These are phyloP conservation scores for Epinephelus lanceolatus DNA, from an alignment of 2,113 vertebrate species.

Conservation along the genomic window DNA sequence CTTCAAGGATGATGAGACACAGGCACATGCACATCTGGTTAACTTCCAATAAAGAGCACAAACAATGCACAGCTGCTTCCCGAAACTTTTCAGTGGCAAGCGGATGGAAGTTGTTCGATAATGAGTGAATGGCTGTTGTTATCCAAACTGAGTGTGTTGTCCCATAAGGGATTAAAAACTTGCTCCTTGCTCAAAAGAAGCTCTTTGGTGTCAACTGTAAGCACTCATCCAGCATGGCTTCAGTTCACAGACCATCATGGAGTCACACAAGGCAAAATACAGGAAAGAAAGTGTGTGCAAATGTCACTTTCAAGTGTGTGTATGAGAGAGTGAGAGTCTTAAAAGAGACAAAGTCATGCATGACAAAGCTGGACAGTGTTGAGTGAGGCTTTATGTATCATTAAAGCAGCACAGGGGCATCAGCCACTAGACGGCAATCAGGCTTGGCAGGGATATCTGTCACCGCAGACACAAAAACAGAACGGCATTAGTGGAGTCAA, in stretches of 20 bases:
- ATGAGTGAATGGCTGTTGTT: background rate
- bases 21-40: background rate
- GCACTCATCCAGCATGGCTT: background rate
- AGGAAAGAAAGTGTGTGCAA: background rate
- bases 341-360: slow-evolving; percentile 28
- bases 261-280: background rate
- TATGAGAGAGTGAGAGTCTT: slow-evolving; percentile 12
- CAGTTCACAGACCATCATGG: background rate
- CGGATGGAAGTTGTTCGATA: background rate
- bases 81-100: background rate
- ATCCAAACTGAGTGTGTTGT: background rate
- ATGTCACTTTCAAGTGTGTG: background rate
- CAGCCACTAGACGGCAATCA: slow-evolving; percentile 48
- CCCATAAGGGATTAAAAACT: background rate
- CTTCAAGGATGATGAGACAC: background rate
- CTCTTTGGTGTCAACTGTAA: background rate
- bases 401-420: slow-evolving; percentile 29
- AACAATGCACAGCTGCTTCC: background rate
- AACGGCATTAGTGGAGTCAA: slow-evolving; percentile 47
- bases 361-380: slow-evolving; percentile 35
- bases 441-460: slow-evolving; percentile 59
- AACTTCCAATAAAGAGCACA: background rate
- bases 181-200: background rate
- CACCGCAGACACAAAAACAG: slow-evolving; percentile 49
- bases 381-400: slow-evolving; percentile 16